Evolutionary conservation across 2,797 vertebrate species (phyloP), one percentile per base, ranked within the genome.

Genomic region (Pyrrhura leucotis): DNA sequence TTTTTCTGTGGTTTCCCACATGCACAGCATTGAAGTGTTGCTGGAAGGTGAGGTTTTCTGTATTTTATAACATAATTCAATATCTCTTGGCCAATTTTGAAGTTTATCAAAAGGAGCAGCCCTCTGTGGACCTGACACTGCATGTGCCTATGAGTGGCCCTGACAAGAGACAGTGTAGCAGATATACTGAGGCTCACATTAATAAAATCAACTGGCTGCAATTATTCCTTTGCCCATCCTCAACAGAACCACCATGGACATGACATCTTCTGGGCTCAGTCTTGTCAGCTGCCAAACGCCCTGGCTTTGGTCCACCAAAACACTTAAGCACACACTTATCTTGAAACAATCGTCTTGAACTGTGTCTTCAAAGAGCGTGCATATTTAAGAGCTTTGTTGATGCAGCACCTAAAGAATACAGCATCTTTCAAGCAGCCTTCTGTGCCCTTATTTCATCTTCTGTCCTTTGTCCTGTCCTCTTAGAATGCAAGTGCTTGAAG

Each of bases 391-490:
- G 28, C 47, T 93, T 87, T 90, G 62, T 95, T 94, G 69, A 91
- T 84, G 88, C 82, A 67, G 21, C 22, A 48, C n/a, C 26, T 84
- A 78, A 65, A 75, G 65, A 81, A 80, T 20, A 40, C 22, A 66
- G 10, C 11, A 1, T 51, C 76, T 88, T 91, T 95, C 78, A 88
- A 75, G 54, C 74, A 84, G 35, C 62, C 56, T 42, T 96, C 42
- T 81, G 42, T 85, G 44, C 29, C 35, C 35, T 19, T 88, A 29
- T 86, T 92, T 95, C 67, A 91, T 88, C 69, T 92, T 95, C 69
- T 83, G 58, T 83, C 87, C 58, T 90, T 96, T 89, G 54, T 93
- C 61, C 59, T 84, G 61, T 86, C 62, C 63, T 90, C 66, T 78
- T 44, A 47, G 68, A 80, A 26, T 2, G 0, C 50, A 81, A 77